A percentile compares a stretch with the other conserved stretches of the same genome.
Conservation (phyloP, 92 coral and sea anemone species). For the Hydrozoanthus gracilis region DNA sequence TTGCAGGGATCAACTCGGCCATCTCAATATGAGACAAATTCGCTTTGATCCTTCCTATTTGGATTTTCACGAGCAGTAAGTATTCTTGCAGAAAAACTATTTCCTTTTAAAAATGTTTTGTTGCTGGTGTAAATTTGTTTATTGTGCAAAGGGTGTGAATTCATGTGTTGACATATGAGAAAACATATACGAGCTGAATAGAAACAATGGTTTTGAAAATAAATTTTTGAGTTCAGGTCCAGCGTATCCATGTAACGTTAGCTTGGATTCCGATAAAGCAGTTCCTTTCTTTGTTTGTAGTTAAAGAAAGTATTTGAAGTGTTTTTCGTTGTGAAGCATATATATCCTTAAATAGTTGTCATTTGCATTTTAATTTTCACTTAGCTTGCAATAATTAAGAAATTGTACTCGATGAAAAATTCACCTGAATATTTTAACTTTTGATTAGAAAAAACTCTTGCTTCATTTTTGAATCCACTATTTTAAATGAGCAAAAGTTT, state of each 20-base stretch:
- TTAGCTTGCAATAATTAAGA: neutral
- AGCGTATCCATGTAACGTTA: slow-evolving; percentile 7
- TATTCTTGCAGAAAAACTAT: slow-evolving; percentile 9
- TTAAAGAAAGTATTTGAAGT: neutral
- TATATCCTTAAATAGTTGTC: neutral
- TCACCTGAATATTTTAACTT: neutral
- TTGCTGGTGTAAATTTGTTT: neutral
- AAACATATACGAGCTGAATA: neutral
- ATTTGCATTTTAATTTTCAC: neutral
- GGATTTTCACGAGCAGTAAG: slow-evolving; percentile 98
- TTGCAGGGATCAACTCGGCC: slow-evolving; percentile 88
- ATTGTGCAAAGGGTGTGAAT: slow-evolving; percentile 39
- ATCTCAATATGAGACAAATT: slow-evolving; percentile 89
- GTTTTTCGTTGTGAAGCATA: neutral
- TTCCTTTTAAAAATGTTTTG: neutral
- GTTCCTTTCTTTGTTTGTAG: neutral
- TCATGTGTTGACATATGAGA: slow-evolving; percentile 21
- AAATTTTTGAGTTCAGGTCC: neutral
- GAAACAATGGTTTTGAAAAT: neutral
- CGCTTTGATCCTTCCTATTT: slow-evolving; percentile 97
- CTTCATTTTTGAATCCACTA: neutral
- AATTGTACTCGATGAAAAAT: neutral
- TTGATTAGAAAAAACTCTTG: neutral
- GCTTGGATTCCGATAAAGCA: neutral
- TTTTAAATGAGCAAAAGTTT: neutral